A percentile compares a stretch with the other conserved stretches of the same genome.
phyloP scores from a whole-genome alignment of 2,797 vertebrate species.

The Thunnus albacares region DNA sequence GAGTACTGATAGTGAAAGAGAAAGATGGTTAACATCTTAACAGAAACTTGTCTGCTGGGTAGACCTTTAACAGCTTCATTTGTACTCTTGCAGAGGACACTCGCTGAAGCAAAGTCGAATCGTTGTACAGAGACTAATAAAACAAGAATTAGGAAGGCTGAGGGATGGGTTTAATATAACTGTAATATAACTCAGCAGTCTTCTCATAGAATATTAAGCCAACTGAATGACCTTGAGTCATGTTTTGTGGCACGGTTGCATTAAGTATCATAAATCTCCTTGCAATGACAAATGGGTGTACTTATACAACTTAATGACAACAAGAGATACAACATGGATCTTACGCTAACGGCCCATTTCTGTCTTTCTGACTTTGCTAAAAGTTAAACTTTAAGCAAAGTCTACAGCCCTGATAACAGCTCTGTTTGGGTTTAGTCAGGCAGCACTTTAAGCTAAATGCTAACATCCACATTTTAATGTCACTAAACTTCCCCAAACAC shows the following conservation, averaged over 20 bases:
- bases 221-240: constrained; percentile 17
- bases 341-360: too few species aligned
- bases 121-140: constrained; percentile 32
- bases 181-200: constrained; percentile 8
- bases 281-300: neutral
- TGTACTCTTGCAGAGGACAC: constrained; percentile 34
- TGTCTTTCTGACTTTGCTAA: too few species aligned
- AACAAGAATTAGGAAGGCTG: constrained; percentile 28
- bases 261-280: neutral
- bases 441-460: too few species aligned
- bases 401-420: too few species aligned
- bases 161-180: constrained; percentile 9
- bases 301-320: too few species aligned
- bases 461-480: too few species aligned
- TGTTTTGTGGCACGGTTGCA: neutral
- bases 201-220: constrained; percentile 22
- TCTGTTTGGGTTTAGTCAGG: too few species aligned
- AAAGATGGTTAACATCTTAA: constrained; percentile 48
- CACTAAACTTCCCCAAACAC: too few species aligned
- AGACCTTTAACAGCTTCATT: constrained; percentile 44
- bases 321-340: too few species aligned
- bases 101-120: constrained; percentile 19
- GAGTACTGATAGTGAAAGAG: constrained; percentile 42
- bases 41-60: constrained; percentile 33
- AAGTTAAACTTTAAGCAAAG: too few species aligned